Conservation (phyloP, 2,888 invertebrate genomes). For the Flexamia atlantica region DNA sequence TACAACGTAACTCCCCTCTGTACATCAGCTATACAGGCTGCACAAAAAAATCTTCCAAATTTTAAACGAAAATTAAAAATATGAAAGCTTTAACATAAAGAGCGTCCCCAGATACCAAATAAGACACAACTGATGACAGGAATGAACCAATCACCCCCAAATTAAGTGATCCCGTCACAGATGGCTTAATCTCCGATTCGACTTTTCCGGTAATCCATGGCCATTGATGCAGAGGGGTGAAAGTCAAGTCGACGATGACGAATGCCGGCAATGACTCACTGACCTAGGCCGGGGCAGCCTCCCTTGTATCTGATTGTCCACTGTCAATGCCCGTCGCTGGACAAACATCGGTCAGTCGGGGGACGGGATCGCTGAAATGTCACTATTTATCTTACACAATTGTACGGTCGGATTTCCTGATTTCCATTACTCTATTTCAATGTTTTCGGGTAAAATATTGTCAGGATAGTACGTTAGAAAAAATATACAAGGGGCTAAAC, state of each 20-base stretch:
- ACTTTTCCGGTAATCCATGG: conserved; percentile 24
- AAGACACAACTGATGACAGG: conserved; percentile 7
- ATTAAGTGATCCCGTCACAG: conserved; percentile 30
- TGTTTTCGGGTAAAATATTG: no score
- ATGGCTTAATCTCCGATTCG: conserved; percentile 20
- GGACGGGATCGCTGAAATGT: neutral
- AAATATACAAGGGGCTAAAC: no score
- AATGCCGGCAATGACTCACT: conserved; percentile 24
- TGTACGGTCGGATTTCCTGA: neutral
- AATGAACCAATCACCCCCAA: neutral
- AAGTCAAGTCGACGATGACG: neutral
- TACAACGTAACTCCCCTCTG: no score
- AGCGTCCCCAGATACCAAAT: neutral
- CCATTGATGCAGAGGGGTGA: neutral
- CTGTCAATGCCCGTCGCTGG: neutral
- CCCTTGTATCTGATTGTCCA: conserved; percentile 36
- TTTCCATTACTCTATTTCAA: neutral
- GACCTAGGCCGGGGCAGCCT: conserved; percentile 14
- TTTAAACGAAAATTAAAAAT: no score
- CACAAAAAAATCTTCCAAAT: no score
- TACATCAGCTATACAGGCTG: no score
- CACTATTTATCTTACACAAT: neutral
- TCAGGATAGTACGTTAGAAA: no score
- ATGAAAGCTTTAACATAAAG: no score
- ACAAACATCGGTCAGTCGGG: neutral